Base-by-base conservation (phyloP, 2,113 vertebrate species). In the Bubo blakistoni region DNA sequence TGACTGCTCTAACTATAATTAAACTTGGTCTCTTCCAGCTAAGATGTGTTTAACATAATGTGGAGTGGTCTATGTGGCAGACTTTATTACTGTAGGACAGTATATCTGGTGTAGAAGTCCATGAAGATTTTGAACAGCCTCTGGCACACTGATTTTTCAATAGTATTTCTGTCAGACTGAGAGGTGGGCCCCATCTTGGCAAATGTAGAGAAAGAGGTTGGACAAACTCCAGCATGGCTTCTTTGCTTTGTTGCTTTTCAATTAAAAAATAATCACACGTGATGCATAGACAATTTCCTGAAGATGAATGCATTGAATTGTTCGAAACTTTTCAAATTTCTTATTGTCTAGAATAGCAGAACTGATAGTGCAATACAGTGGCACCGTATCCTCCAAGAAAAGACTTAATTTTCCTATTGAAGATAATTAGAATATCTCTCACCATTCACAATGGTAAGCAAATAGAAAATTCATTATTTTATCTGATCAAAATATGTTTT, bases 161-260 rank as follows among this genome's bases (percentile, higher is more conserved):
- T 38, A 65, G 32, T 71, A 74, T 67, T 84, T 77, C 46, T 91
- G 10, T 78, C 26, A 77, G n/a, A 4, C 40, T 86, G 62, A 74
- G 55, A 92, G 16, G 32, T 84, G 29, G 38, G 8, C 36, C 55
- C 7, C 34, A 47, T 80, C 24, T 93, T 84, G 88, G 82, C 58
- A 86, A 22, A 55, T 38, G 21, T 25, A 61, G 49, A 86, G 47
- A 81, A 65, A 73, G n/a, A 72, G 21, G 14, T 18, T 92, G 72
- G 54, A 82, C 54, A 74, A 88, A 81, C 9, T 85, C 62, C 72
- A 85, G 3, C 2, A 7, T 34, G 19, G 21, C 18, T 61, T 79
- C 49, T 83, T 81, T 90, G 30, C 22, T 85, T 94, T 90, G 19
- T 69, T 85, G 47, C 24, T 92, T 83, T 94, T 83, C 58, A 61